Percentiles rank a stretch among this genome's conserved stretches.
Conservation (phyloP, 2,888 invertebrate species). For the Iselma pallidipennis region DNA sequence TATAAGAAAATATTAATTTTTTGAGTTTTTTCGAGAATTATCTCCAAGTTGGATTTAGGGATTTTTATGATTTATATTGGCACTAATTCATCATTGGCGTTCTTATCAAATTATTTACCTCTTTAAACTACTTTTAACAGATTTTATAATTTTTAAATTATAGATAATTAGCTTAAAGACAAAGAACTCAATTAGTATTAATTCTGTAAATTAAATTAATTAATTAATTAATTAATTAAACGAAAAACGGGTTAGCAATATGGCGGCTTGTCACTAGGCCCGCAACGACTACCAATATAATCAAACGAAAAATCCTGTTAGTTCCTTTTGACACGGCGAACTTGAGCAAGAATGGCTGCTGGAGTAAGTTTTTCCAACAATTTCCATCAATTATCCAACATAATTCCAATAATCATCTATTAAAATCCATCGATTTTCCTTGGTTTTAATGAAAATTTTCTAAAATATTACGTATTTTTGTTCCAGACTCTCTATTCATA, state of each 20-base stretch:
- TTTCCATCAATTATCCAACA: conserved; percentile 25
- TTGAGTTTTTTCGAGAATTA: too few species aligned
- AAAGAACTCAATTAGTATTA: neutral
- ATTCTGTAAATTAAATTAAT: neutral
- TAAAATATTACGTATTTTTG: conserved; percentile 37
- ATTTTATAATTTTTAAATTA: neutral
- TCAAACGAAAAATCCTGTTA: neutral
- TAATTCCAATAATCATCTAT: conserved; percentile 24
- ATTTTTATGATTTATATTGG: neutral
- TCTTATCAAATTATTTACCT: neutral
- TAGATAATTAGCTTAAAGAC: neutral
- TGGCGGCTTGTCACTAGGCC: neutral
- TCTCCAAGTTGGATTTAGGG: neutral
- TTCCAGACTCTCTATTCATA: conserved; percentile 96
- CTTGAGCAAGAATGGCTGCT: conserved; percentile 66
- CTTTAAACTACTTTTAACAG: neutral
- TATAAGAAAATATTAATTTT: too few species aligned
- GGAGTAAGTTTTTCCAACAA: conserved; percentile 63
- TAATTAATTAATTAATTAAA: too few species aligned
- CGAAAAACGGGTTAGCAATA: too few species aligned
- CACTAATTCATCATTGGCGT: neutral
- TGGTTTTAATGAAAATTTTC: neutral
- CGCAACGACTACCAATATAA: neutral
- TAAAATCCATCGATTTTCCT: conserved; percentile 9
- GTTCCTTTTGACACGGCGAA: conserved; percentile 22